Evolutionary conservation across 2,113 vertebrate species (phyloP).

Genomic region (Vireo altiloquus): DNA sequence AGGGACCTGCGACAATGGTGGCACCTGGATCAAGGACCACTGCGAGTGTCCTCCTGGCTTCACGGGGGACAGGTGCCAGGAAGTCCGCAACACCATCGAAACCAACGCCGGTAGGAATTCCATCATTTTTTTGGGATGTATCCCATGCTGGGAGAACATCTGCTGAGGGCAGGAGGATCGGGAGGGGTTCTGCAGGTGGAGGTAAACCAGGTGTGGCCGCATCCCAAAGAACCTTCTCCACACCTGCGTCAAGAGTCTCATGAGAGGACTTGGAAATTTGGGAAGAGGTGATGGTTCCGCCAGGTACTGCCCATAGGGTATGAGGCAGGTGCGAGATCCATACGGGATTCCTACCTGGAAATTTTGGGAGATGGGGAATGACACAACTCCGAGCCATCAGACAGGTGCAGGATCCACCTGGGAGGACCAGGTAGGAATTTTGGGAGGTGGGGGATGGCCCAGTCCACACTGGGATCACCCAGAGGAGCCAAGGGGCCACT

Average conservation of each 20-base stretch:
- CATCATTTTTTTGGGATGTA: not conserved
- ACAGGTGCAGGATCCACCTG: not conserved
- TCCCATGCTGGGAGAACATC: accelerated
- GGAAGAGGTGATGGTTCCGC: not conserved
- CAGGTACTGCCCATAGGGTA: too few relatives aligned
- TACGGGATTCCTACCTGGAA: too few relatives aligned
- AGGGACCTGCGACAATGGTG: too few relatives aligned
- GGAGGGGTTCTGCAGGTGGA: not conserved
- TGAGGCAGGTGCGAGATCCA: not conserved
- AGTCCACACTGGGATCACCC: not conserved
- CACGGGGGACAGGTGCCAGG: too few relatives aligned
- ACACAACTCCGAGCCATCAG: too few relatives aligned
- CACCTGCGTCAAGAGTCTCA: too few relatives aligned
- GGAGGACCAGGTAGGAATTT: not conserved
- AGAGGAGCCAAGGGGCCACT: too few relatives aligned
- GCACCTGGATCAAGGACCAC: too few relatives aligned
- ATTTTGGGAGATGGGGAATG: not conserved
- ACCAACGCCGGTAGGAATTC: too few relatives aligned
- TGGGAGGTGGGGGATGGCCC: accelerated
- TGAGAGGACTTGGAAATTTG: not conserved
- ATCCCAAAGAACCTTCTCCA: accelerated
- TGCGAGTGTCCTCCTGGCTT: too few relatives aligned
- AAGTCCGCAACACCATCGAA: too few relatives aligned
- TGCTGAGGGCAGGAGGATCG: not conserved
- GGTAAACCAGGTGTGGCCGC: too few relatives aligned